Conservation (phyloP, 1,140 invertebrate genomes). For the Pogonognathellus flavescens region DNA sequence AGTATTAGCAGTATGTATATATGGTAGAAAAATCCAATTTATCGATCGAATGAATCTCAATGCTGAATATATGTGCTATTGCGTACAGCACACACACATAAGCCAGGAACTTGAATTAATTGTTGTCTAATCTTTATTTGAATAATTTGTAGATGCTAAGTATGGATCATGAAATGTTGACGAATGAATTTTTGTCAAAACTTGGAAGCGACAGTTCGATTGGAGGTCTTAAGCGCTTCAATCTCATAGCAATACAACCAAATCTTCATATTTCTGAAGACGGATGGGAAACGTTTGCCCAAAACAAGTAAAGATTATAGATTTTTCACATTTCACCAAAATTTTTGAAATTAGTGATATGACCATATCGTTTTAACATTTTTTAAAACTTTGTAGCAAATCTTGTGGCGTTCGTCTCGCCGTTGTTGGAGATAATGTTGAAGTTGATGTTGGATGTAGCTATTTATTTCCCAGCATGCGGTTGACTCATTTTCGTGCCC, state of each 20-base stretch:
- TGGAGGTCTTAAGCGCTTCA: constrained; percentile 51
- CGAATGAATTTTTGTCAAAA: constrained; percentile 52
- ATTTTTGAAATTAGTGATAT: too few relatives aligned
- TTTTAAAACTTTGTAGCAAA: background rate
- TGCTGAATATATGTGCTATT: too few relatives aligned
- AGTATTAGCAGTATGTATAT: too few relatives aligned
- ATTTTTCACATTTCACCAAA: too few relatives aligned
- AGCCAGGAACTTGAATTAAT: too few relatives aligned
- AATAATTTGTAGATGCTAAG: constrained; percentile 55
- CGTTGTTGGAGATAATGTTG: constrained; percentile 33
- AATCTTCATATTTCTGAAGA: constrained; percentile 54
- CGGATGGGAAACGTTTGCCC: constrained; percentile 50
- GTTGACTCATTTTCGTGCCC: constrained; percentile 55
- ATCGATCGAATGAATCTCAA: too few relatives aligned
- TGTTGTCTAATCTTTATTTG: background rate
- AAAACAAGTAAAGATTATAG: constrained; percentile 58
- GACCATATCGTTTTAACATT: too few relatives aligned
- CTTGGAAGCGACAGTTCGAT: constrained; percentile 26
- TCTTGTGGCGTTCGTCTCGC: constrained; percentile 51
- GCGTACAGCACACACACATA: too few relatives aligned
- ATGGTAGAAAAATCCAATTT: too few relatives aligned
- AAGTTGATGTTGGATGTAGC: constrained; percentile 39
- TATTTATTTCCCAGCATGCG: constrained; percentile 56
- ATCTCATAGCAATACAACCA: constrained; percentile 30
- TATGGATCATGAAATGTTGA: constrained; percentile 55